Percentiles rank a stretch among this genome's conserved stretches.
Conservation (phyloP, 2,797 vertebrate species). For the Silurus aristotelis region DNA sequence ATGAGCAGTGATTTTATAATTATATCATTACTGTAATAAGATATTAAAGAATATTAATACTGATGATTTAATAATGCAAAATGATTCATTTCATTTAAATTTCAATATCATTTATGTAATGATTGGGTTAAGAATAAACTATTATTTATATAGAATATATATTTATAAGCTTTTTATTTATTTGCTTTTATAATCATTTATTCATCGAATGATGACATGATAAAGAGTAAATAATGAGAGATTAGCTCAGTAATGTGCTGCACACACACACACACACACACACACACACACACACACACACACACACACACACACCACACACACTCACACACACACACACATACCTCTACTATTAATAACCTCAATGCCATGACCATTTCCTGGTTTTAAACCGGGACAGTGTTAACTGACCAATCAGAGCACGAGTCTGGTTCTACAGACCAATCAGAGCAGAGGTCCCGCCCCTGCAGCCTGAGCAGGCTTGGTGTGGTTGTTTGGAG, state of each 20-base stretch:
- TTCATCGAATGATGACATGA: not conserved
- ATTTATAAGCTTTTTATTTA: not conserved
- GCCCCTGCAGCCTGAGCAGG: not conserved
- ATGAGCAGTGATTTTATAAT: not conserved
- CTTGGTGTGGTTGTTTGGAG: not conserved
- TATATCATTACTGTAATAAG: not conserved
- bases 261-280: not conserved
- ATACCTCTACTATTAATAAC: conserved; percentile 35
- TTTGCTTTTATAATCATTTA: not conserved
- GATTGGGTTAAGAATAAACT: not conserved
- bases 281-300: too few relatives aligned
- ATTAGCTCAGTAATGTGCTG: not conserved
- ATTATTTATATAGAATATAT: not conserved
- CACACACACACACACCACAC: not conserved
- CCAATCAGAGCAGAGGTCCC: conserved; percentile 6
- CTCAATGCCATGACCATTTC: conserved; percentile 7
- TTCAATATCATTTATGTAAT: not conserved
- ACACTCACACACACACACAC: not conserved
- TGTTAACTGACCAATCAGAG: not conserved
- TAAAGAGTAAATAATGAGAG: not conserved
- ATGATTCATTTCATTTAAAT: not conserved
- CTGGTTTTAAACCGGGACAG: not conserved
- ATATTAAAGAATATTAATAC: not conserved
- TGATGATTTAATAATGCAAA: not conserved
- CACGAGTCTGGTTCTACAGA: not conserved